phyloP scores from a whole-genome alignment of 2,888 invertebrate species.

The Coelopa pilipes region DNA sequence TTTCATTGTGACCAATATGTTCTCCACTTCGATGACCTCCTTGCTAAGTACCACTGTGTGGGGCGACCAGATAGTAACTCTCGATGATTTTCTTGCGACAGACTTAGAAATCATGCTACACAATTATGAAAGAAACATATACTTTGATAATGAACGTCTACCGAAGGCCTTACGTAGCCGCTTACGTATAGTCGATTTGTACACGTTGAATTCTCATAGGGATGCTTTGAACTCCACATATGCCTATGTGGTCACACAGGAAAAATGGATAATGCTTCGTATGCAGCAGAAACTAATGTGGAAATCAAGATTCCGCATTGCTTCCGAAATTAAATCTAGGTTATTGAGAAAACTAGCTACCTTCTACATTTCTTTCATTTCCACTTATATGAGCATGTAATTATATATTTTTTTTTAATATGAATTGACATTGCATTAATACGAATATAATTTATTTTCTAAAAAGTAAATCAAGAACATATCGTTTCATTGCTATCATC shows the following conservation, averaged over 20 bases:
- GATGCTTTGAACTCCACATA: conserved; percentile 40
- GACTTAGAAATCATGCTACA: conserved; percentile 41
- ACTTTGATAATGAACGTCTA: conserved; percentile 39
- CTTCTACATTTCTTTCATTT: too few species aligned
- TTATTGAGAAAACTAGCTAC: too few species aligned
- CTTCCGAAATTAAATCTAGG: too few species aligned
- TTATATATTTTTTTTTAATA: too few species aligned
- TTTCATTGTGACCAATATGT: conserved; percentile 39
- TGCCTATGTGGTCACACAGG: conserved; percentile 40
- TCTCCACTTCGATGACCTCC: conserved; percentile 43
- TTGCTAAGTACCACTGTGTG: conserved; percentile 45
- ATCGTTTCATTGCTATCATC: too few species aligned
- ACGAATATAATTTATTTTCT: too few species aligned
- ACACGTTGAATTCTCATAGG: conserved; percentile 35
- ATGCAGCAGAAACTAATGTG: conserved; percentile 41
- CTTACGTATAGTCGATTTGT: conserved; percentile 39
- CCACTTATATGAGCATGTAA: too few species aligned
- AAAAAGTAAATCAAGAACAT: too few species aligned
- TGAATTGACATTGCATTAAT: too few species aligned
- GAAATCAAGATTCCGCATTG: conserved; percentile 35
- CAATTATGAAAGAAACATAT: conserved; percentile 35
- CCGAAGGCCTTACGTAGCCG: conserved; percentile 30
- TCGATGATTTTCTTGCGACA: conserved; percentile 42
- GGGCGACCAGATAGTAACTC: conserved; percentile 42
- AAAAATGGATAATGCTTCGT: conserved; percentile 43